Evolutionary conservation across 2,888 invertebrate genomes (phyloP).

Genomic region (Shargacucullia verbasci): DNA sequence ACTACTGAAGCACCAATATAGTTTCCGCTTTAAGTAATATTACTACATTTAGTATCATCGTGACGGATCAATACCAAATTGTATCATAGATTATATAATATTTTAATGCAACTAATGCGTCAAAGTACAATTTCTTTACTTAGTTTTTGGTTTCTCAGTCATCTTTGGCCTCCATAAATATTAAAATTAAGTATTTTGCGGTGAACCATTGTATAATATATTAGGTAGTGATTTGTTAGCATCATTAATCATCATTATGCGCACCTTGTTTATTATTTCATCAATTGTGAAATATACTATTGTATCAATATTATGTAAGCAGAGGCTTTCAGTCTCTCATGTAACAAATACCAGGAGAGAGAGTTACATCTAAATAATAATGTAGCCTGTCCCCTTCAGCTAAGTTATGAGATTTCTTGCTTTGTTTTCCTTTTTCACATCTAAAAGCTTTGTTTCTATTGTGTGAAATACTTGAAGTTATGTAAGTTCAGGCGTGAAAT

Average conservation of each 20-base stretch:
- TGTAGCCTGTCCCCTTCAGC: slow-evolving; percentile 4
- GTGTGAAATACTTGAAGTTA: slow-evolving; percentile 47
- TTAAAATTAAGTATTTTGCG: too few species aligned
- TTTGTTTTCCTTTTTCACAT: slow-evolving; percentile 32
- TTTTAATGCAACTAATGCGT: too few species aligned
- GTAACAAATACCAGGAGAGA: slow-evolving; percentile 27
- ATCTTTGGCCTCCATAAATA: too few species aligned
- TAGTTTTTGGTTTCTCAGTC: too few species aligned
- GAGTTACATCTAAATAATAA: slow-evolving; percentile 34
- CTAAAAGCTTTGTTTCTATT: slow-evolving; percentile 32
- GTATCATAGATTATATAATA: too few species aligned
- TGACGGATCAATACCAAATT: too few species aligned
- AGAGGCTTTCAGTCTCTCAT: slow-evolving; percentile 22
- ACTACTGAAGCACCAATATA: too few species aligned
- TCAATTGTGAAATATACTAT: slow-evolving; percentile 10
- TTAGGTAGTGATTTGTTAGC: too few species aligned
- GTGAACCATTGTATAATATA: neutral
- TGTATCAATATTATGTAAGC: slow-evolving; percentile 26
- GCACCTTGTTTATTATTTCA: slow-evolving; percentile 12
- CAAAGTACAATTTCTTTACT: too few species aligned
- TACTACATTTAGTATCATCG: too few species aligned
- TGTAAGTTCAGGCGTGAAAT: slow-evolving; percentile 35
- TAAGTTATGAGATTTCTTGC: slow-evolving; percentile 26
- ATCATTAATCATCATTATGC: slow-evolving; percentile 12
- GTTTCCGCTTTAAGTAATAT: too few species aligned